These are phyloP conservation scores for Cichladusa arquata DNA, from an alignment of 2,113 vertebrate species.

Conservation along the genomic window DNA sequence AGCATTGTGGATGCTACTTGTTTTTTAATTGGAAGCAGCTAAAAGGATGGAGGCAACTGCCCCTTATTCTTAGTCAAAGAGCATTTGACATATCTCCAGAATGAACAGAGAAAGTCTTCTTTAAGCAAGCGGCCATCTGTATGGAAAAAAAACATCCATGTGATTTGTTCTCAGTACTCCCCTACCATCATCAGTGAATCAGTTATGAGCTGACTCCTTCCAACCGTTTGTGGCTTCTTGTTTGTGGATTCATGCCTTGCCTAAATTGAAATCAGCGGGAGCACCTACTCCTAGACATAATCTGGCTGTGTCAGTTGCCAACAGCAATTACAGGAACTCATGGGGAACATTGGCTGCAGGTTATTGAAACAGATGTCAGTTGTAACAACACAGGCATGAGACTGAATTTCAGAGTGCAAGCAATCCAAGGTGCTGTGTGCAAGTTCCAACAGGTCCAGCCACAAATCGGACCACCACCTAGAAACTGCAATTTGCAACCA, in stretches of 20 bases:
- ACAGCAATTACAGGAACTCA: slow-evolving; percentile 53
- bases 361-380: slow-evolving; percentile 56
- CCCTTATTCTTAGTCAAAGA: neutral
- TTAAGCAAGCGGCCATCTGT: neutral
- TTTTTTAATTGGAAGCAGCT: neutral
- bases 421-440: accelerated
- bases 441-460: neutral
- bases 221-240: neutral
- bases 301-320: slow-evolving; percentile 42
- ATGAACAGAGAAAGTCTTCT: neutral
- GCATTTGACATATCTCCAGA: neutral
- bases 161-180: neutral
- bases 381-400: slow-evolving; percentile 12
- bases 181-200: neutral
- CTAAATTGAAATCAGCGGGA: slow-evolving; percentile 68
- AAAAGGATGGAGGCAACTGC: neutral
- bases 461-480: neutral
- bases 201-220: neutral
- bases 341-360: slow-evolving; percentile 32
- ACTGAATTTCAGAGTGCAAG: neutral
- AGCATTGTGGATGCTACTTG: neutral
- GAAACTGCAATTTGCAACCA: neutral
- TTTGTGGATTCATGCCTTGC: slow-evolving; percentile 52
- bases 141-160: neutral
- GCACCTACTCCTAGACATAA: slow-evolving; percentile 42